Conservation (phyloP, 2,888 invertebrate genomes). For the Gandaritis pyraliata region DNA sequence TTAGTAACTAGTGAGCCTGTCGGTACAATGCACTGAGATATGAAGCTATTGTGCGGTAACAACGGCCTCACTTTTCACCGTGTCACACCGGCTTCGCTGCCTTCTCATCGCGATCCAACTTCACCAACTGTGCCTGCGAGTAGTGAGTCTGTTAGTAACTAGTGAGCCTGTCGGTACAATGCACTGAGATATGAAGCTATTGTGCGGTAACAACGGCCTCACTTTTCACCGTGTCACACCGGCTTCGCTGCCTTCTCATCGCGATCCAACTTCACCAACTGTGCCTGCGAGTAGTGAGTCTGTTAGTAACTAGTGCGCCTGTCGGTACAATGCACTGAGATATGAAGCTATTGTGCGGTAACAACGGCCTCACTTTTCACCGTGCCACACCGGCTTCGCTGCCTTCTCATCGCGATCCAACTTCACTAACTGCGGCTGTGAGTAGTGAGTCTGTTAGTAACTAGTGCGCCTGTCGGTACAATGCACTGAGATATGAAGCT, state of each 20-base stretch:
- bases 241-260: slow-evolving; percentile 93
- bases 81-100: slow-evolving; percentile 98
- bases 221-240: slow-evolving; percentile 98
- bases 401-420: slow-evolving; percentile 89
- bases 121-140: slow-evolving; percentile 92
- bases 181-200: too few relatives aligned
- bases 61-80: slow-evolving; percentile 97
- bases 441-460: too few relatives aligned
- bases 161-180: too few relatives aligned
- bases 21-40: slow-evolving; percentile 89
- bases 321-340: too few relatives aligned
- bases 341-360: too few relatives aligned
- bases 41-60: slow-evolving; percentile 97
- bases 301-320: too few relatives aligned
- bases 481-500: too few relatives aligned
- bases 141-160: too few relatives aligned
- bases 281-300: slow-evolving; percentile 83
- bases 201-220: slow-evolving; percentile 69
- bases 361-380: slow-evolving; percentile 91
- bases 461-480: too few relatives aligned
- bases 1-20: neutral
- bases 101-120: slow-evolving; percentile 89
- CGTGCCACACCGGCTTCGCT: slow-evolving; percentile 98
- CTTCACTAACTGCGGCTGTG: slow-evolving; percentile 94
- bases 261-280: slow-evolving; percentile 93